Evolutionary conservation across 2,888 invertebrate genomes (phyloP), one percentile per base, ranked within the genome.

Genomic region (Catocala sponsa): DNA sequence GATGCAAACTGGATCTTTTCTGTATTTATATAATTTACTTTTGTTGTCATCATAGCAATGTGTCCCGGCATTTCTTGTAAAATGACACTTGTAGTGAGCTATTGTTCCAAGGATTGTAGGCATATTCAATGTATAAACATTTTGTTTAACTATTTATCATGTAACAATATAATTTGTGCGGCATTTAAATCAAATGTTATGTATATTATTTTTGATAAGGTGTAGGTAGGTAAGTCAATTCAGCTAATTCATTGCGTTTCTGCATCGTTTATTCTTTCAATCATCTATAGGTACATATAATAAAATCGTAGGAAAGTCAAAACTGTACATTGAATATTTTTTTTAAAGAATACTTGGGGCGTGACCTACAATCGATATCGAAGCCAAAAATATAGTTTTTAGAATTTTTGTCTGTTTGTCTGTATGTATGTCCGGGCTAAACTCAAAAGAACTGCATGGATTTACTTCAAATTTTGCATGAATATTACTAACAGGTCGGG

Each of bases 181-280:
- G 56, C 56, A 64, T 64, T 64, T 64, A 64, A 64, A 64, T 56
- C 60, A 55, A 64, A 64, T 60, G 64, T 64, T 55, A 25, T 4
- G 25, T 25, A 25, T 25, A 4, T 56, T 53, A 60, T 65, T 65
- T 65, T 65, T 61, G 64, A 61, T 61, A 65, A 61, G 64, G 64
- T 65, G 61, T 65, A n/a, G n/a, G n/a, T n/a, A n/a, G n/a, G n/a
- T n/a, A 65, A 61, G 56, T 56, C 61, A 61, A 65, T 57, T 54
- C 55, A 65, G 61, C 61, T 65, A 65, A 56, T 65, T 65, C 61
- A 65, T 61, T 61, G 61, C 64, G 61, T 65, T 65, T 65, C 64
- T 65, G 61, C 64, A 64, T 61, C 56, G 60, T 55, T 60, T 64
- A 55, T 64, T 64, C 56, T 60, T 61, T 60, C 64, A n/a, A n/a